Evolutionary conservation across 2,888 invertebrate genomes (phyloP).

Genomic region (Hydropsyche betteni): DNA sequence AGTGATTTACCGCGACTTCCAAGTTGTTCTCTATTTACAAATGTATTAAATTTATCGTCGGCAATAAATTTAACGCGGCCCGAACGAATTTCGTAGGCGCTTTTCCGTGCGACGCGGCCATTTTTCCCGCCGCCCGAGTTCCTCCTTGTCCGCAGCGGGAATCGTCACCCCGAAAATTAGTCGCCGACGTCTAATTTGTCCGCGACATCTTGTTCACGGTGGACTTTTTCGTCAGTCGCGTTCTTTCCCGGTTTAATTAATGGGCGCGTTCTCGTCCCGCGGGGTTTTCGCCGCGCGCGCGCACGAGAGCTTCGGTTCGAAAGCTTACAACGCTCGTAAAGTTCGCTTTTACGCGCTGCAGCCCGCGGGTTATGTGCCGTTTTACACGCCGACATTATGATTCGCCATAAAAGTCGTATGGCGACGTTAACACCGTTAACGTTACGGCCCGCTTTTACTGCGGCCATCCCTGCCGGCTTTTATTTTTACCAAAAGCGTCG

Average conservation of each 20-base stretch:
- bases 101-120: conserved; percentile 27
- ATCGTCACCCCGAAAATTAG: conserved; percentile 22
- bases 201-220: too few relatives aligned
- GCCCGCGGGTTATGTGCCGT: conserved; percentile 28
- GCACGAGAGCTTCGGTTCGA: background rate
- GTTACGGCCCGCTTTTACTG: conserved; percentile 14
- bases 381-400: conserved; percentile 42
- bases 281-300: too few relatives aligned
- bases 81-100: conserved; percentile 25
- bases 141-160: background rate
- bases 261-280: too few relatives aligned
- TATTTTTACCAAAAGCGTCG: background rate
- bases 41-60: conserved; percentile 50
- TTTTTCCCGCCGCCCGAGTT: conserved; percentile 7
- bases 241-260: too few relatives aligned
- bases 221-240: too few relatives aligned
- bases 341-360: conserved; percentile 23
- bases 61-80: conserved; percentile 45
- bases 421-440: conserved; percentile 29
- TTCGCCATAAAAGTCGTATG: conserved; percentile 38
- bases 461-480: conserved; percentile 11
- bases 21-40: conserved; percentile 48
- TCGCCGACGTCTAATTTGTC: too few relatives aligned
- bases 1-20: conserved; percentile 46
- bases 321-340: conserved; percentile 25